Conservation (phyloP, 2,888 invertebrate genomes). For the Sclerodermus sp. region DNA sequence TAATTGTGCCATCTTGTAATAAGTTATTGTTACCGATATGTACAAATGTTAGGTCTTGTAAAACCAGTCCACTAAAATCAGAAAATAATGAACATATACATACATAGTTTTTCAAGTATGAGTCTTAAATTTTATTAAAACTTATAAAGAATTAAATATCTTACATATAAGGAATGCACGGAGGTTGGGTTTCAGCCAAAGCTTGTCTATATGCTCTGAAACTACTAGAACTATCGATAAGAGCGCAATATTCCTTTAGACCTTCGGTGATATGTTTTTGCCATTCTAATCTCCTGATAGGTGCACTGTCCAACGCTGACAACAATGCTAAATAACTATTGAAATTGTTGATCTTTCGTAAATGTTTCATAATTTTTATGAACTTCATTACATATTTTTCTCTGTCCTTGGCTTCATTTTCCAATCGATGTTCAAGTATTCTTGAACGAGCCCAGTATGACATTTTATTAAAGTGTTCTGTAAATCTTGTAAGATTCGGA, state of each 20-base stretch:
- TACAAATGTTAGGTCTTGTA: slow-evolving; percentile 98
- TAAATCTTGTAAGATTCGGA: slow-evolving; percentile 94
- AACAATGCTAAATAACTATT: slow-evolving; percentile 96
- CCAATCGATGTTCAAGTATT: slow-evolving; percentile 75
- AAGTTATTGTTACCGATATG: slow-evolving; percentile 95
- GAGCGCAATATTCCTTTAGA: slow-evolving; percentile 89
- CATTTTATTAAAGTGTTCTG: slow-evolving; percentile 99
- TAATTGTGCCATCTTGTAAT: slow-evolving; percentile 82
- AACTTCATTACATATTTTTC: slow-evolving; percentile 94
- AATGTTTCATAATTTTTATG: slow-evolving; percentile 97
- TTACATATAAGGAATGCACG: slow-evolving; percentile 99
- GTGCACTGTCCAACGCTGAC: slow-evolving; percentile 95
- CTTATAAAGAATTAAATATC: slow-evolving; percentile 47
- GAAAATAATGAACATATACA: neutral
- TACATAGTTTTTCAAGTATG: neutral
- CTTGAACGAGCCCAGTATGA: slow-evolving; percentile 96
- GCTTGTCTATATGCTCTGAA: slow-evolving; percentile 96
- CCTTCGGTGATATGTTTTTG: slow-evolving; percentile 89
- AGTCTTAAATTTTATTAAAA: neutral
- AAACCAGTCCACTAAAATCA: slow-evolving; percentile 81
- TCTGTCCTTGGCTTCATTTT: slow-evolving; percentile 87
- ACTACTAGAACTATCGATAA: slow-evolving; percentile 97
- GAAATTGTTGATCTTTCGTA: slow-evolving; percentile 96
- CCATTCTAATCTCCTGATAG: slow-evolving; percentile 90
- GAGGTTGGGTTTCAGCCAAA: slow-evolving; percentile 91